These are phyloP conservation scores for Epiblema foenella DNA, from an alignment of 2,888 invertebrate species.

Conservation along the genomic window DNA sequence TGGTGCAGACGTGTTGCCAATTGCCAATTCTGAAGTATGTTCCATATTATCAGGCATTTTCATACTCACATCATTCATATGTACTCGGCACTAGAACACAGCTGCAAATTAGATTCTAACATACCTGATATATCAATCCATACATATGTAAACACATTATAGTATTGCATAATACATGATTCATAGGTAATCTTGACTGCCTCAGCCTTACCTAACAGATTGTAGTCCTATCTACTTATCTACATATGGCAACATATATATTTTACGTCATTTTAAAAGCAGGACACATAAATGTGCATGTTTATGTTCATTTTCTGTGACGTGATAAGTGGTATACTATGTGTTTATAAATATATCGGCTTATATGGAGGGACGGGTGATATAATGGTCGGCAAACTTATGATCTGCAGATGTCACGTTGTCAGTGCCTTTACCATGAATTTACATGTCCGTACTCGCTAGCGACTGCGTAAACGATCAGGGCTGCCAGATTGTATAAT, in stretches of 20 bases:
- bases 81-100: not conserved
- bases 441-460: too few relatives aligned
- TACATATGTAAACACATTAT: not conserved
- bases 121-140: not conserved
- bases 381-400: slow-evolving; percentile 5
- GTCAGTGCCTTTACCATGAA: too few relatives aligned
- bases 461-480: too few relatives aligned
- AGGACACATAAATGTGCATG: not conserved
- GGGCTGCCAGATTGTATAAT: too few relatives aligned
- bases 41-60: not conserved
- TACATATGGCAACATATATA: not conserved
- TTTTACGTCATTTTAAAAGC: slow-evolving; percentile 2
- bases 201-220: slow-evolving; percentile 28
- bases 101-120: not conserved
- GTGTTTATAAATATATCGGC: slow-evolving; percentile 16
- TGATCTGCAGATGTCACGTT: not conserved
- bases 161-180: slow-evolving; percentile 16
- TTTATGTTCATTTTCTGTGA: slow-evolving; percentile 24
- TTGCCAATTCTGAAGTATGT: not conserved
- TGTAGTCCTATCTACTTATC: not conserved
- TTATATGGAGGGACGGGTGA: slow-evolving; percentile 17
- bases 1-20: not conserved
- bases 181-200: slow-evolving; percentile 14
- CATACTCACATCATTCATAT: too few relatives aligned
- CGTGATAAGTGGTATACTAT: slow-evolving; percentile 21